Evolutionary conservation across 2,888 invertebrate genomes (phyloP).

Genomic region (Crioceris asparagi): DNA sequence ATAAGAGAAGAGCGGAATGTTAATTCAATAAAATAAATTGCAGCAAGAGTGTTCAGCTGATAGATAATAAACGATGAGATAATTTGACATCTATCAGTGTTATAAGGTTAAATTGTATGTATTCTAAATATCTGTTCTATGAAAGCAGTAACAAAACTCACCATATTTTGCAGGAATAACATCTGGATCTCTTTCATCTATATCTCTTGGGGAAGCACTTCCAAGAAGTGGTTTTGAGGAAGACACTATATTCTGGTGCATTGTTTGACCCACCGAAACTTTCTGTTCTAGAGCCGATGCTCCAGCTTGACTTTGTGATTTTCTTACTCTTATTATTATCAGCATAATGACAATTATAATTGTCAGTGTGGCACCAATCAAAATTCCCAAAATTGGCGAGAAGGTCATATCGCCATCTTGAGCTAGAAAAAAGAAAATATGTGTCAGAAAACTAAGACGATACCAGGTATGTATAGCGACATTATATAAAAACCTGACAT

Average conservation of each 20-base stretch:
- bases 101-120: no score
- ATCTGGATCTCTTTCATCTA: conserved; percentile 58
- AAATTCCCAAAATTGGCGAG: conserved; percentile 46
- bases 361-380: conserved; percentile 44
- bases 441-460: no score
- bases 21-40: no score
- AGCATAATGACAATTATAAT: conserved; percentile 42
- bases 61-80: no score
- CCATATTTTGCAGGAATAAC: conserved; percentile 59
- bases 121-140: no score
- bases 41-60: no score
- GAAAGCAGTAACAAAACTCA: conserved; percentile 8
- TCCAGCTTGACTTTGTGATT: conserved; percentile 30
- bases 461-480: no score
- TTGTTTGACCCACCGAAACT: conserved; percentile 28
- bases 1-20: no score
- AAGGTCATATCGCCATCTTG: conserved; percentile 44
- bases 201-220: conserved; percentile 35
- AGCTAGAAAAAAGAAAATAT: conserved; percentile 36
- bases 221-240: conserved; percentile 35
- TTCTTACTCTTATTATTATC: conserved; percentile 41
- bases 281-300: conserved; percentile 36
- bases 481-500: no score
- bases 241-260: conserved; percentile 31
- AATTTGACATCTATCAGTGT: no score